A percentile compares a stretch with the other conserved stretches of the same genome.
These are phyloP conservation scores for Diplolepis rosae DNA, from an alignment of 2,888 invertebrate genomes.

Conservation along the genomic window DNA sequence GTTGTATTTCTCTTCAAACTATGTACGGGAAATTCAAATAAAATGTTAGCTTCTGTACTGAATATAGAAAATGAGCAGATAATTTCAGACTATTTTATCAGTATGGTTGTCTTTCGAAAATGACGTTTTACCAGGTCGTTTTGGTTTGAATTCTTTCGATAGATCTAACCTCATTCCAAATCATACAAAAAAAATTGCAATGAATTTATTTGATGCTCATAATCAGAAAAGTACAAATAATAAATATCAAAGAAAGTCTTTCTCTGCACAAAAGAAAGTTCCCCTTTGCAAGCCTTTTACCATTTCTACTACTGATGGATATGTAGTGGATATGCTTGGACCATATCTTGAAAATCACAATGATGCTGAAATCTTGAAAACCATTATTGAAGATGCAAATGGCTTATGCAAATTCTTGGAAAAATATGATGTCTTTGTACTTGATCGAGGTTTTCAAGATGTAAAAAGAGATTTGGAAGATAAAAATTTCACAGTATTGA, in stretches of 20 bases:
- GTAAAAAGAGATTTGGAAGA: too few relatives aligned
- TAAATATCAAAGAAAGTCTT: too few relatives aligned
- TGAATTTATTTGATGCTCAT: too few relatives aligned
- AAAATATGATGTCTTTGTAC: conserved; percentile 11
- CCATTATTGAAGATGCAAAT: not conserved
- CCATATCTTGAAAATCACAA: conserved; percentile 13
- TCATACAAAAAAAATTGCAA: conserved; percentile 30
- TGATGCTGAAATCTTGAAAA: conserved; percentile 8
- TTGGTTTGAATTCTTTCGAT: too few relatives aligned
- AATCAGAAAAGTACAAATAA: too few relatives aligned
- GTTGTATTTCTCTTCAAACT: conserved; percentile 43
- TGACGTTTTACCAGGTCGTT: too few relatives aligned
- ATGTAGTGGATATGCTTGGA: conserved; percentile 14
- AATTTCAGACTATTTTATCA: too few relatives aligned
- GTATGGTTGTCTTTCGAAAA: too few relatives aligned
- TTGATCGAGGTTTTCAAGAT: too few relatives aligned
- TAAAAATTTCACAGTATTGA: too few relatives aligned
- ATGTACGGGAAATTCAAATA: conserved; percentile 13
- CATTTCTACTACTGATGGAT: not conserved
- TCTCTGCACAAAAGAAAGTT: too few relatives aligned
- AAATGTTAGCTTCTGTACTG: conserved; percentile 30
- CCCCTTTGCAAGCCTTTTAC: too few relatives aligned
- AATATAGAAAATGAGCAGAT: conserved; percentile 32
- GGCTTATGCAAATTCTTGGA: not conserved
- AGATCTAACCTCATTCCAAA: conserved; percentile 33